Percentiles rank a stretch among this genome's conserved stretches.
Evolutionary conservation across 2,113 vertebrate species (phyloP).

Genomic region (Zosterops japonicus): DNA sequence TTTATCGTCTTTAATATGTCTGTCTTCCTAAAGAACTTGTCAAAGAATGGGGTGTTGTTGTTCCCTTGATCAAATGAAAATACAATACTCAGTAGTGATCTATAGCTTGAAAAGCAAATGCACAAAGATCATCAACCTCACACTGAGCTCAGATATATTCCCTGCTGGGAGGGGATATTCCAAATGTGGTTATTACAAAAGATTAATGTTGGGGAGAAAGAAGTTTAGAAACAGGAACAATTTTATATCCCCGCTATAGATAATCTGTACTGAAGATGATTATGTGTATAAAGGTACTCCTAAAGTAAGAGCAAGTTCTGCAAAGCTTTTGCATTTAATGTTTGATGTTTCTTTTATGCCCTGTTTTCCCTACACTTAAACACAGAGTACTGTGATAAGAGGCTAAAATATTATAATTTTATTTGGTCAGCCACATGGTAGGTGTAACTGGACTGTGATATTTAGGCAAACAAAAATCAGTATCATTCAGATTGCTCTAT

Average conservation of each 20-base stretch:
- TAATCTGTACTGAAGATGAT: neutral
- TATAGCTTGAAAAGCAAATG: neutral
- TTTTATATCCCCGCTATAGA: rapidly evolving
- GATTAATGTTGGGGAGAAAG: neutral
- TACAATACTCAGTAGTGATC: neutral
- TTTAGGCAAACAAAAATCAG: neutral
- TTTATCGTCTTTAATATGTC: neutral
- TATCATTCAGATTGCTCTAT: neutral
- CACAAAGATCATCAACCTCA: neutral
- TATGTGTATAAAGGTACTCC: neutral
- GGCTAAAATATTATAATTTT: neutral
- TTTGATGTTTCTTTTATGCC: neutral
- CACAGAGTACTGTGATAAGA: neutral
- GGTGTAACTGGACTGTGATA: neutral
- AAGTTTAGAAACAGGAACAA: neutral
- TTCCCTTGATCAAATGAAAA: neutral
- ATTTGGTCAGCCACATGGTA: neutral
- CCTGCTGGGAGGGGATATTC: neutral
- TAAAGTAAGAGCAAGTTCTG: neutral
- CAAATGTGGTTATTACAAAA: neutral
- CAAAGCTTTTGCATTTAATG: neutral
- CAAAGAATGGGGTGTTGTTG: neutral
- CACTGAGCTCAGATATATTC: neutral
- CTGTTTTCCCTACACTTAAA: neutral
- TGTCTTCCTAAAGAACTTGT: neutral